phyloP scores from a whole-genome alignment of 30 jellyfish, hydroid and myxozoan genomes.

The Cassiopea andromeda region DNA sequence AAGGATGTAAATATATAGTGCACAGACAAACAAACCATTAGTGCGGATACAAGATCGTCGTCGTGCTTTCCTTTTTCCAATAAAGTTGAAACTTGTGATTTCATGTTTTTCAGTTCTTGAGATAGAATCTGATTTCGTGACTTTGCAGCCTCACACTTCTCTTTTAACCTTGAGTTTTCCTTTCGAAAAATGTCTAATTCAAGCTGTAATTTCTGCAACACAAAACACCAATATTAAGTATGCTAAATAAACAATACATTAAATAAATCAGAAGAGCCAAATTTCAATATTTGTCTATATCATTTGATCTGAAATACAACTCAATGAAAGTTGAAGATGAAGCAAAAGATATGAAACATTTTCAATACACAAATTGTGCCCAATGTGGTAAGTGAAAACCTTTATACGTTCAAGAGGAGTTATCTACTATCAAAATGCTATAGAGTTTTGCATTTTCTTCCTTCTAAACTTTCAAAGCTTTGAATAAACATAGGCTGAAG shows the following conservation, averaged over 20 bases:
- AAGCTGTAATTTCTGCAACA: constrained; percentile 65
- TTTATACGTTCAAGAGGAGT: too few relatives aligned
- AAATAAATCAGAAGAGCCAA: not conserved
- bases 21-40: constrained; percentile 51
- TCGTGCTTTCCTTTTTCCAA: constrained; percentile 90
- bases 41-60: constrained; percentile 93
- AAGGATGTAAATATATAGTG: too few relatives aligned
- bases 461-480: too few relatives aligned
- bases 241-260: not conserved
- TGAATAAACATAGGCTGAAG: too few relatives aligned
- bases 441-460: too few relatives aligned
- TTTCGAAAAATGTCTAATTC: constrained; percentile 72
- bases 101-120: constrained; percentile 75
- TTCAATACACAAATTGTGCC: too few relatives aligned
- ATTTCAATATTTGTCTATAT: not conserved
- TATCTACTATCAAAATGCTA: too few relatives aligned
- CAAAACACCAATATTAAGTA: not conserved
- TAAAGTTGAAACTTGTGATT: constrained; percentile 71
- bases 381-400: too few relatives aligned
- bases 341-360: too few relatives aligned
- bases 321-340: too few relatives aligned
- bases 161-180: constrained; percentile 76
- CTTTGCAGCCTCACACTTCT: constrained; percentile 90
- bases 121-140: constrained; percentile 81
- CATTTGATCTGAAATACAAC: too few relatives aligned